These are phyloP conservation scores for Amniataba percoides DNA, from an alignment of 2,797 vertebrate species.

Conservation along the genomic window DNA sequence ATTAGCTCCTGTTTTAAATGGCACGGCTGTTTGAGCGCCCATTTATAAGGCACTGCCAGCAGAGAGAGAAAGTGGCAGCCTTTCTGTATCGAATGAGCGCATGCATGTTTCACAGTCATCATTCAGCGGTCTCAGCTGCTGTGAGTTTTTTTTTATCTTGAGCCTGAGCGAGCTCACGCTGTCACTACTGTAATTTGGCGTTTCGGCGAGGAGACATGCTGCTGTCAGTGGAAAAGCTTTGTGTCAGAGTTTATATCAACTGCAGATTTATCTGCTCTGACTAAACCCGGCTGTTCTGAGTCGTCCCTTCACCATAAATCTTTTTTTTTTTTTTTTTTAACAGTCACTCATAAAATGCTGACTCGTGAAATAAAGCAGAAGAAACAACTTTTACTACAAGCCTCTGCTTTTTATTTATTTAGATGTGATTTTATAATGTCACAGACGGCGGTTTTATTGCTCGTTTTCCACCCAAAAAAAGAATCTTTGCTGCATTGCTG, in stretches of 20 bases:
- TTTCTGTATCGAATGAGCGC: slow-evolving; percentile 12
- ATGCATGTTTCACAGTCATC: slow-evolving; percentile 5
- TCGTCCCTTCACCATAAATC: background rate
- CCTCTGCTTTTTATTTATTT: background rate
- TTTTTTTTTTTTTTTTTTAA: slow-evolving; percentile 4
- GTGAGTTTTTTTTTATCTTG: background rate
- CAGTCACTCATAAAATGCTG: slow-evolving; percentile 25
- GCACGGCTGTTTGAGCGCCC: slow-evolving; percentile 54
- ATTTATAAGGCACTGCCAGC: slow-evolving; percentile 32
- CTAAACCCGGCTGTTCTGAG: background rate
- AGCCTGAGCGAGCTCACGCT: background rate
- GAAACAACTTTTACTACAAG: background rate
- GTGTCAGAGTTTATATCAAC: slow-evolving; percentile 11
- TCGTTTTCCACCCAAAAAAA: background rate
- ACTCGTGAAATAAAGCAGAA: slow-evolving; percentile 14
- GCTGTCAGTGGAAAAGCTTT: slow-evolving; percentile 33
- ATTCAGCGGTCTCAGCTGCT: background rate
- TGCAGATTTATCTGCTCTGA: background rate
- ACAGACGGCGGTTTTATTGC: slow-evolving; percentile 4
- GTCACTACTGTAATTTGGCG: slow-evolving; percentile 2
- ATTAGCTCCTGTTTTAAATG: slow-evolving; percentile 51
- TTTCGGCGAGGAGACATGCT: slow-evolving; percentile 25
- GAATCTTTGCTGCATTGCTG: background rate
- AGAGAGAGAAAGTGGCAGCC: slow-evolving; percentile 29
- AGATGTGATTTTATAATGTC: slow-evolving; percentile 16